Conservation (phyloP, 2,888 invertebrate genomes). For the Drosophila vallismaia region DNA sequence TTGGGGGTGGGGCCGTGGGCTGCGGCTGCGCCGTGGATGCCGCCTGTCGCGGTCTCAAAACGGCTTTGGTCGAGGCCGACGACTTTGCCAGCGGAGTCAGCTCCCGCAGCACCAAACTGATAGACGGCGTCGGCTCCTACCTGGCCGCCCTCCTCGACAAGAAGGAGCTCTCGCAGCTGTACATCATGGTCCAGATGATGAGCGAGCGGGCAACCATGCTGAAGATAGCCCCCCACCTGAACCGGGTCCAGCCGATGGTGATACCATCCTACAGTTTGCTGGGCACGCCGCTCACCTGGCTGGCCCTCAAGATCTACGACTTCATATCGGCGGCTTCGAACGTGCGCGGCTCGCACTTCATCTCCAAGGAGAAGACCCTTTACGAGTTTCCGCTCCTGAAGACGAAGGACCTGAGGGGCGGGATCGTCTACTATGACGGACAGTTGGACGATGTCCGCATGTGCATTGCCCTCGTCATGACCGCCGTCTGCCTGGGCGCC, state of each 20-base stretch:
- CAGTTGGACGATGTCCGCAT: conserved; percentile 99
- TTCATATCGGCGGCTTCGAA: conserved; percentile 97
- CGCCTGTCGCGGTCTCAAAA: conserved; percentile 95
- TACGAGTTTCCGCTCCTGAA: conserved; percentile 99
- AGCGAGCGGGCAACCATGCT: conserved; percentile 97
- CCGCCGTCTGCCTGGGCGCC: conserved; percentile 97
- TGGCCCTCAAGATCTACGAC: conserved; percentile 98
- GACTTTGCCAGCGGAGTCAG: conserved; percentile 98
- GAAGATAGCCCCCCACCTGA: conserved; percentile 97
- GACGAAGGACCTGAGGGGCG: conserved; percentile 96
- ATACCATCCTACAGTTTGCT: conserved; percentile 99
- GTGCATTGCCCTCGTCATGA: conserved; percentile 97
- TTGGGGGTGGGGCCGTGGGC: conserved; percentile 99
- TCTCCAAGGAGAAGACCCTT: conserved; percentile 95
- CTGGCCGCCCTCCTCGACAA: conserved; percentile 97
- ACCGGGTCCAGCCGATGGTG: conserved; percentile 98
- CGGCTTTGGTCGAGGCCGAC: conserved; percentile 96
- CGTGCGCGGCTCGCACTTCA: conserved; percentile 96
- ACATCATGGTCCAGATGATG: conserved; percentile 98
- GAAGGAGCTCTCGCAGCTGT: conserved; percentile 95
- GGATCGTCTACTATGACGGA: conserved; percentile 99
- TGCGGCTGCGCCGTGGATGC: conserved; percentile 98
- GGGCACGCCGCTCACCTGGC: conserved; percentile 99
- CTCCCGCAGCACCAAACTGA: conserved; percentile 97
- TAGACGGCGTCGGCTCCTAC: conserved; percentile 98